These are phyloP conservation scores for Melieria omissa DNA, from an alignment of 2,888 invertebrate genomes.

Conservation along the genomic window DNA sequence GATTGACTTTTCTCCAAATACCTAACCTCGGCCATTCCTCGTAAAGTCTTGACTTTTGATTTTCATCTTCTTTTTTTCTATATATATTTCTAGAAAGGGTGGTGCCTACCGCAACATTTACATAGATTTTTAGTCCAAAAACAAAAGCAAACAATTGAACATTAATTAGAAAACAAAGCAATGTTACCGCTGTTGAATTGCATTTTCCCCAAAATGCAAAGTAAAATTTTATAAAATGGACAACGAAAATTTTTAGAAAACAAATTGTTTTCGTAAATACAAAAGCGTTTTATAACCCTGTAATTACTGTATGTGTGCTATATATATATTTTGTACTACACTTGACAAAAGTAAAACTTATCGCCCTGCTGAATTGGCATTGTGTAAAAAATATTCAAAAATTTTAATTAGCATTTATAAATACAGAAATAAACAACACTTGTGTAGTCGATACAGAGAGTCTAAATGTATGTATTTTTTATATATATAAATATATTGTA, in stretches of 20 bases:
- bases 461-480: background rate
- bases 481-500: too few relatives aligned
- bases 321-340: too few relatives aligned
- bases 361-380: too few relatives aligned
- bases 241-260: background rate
- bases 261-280: conserved; percentile 18
- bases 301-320: conserved; percentile 33
- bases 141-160: conserved; percentile 25
- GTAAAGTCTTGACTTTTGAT: background rate
- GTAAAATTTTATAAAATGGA: conserved; percentile 16
- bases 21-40: background rate
- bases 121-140: conserved; percentile 56
- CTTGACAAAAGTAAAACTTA: too few relatives aligned
- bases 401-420: too few relatives aligned
- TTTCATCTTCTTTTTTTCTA: conserved; percentile 41
- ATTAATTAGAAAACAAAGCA: background rate
- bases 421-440: background rate
- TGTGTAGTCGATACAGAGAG: background rate
- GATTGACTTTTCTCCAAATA: too few relatives aligned
- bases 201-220: conserved; percentile 33
- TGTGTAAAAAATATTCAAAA: too few relatives aligned
- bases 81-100: conserved; percentile 59
- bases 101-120: conserved; percentile 62
- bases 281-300: conserved; percentile 14
- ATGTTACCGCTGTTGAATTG: background rate